Evolutionary conservation across 1,140 invertebrate species (phyloP).

Genomic region (Odontomachus brunneus): DNA sequence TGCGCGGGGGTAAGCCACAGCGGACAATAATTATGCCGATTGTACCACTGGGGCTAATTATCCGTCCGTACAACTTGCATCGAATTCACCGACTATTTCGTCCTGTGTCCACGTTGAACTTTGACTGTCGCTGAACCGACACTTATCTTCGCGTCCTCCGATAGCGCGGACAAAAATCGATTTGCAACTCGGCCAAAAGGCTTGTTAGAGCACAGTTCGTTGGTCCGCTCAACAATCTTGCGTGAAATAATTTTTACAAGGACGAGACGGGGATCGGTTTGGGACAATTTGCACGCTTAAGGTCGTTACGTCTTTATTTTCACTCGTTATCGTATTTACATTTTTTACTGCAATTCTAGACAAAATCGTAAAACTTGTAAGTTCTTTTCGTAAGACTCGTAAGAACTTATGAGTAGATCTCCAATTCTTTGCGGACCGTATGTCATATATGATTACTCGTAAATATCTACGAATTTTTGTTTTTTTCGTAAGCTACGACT

Average conservation of each 20-base stretch:
- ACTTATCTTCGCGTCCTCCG: constrained; percentile 67
- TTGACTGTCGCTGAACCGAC: constrained; percentile 65
- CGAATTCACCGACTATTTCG: constrained; percentile 62
- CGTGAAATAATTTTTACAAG: constrained; percentile 10
- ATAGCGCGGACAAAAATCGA: constrained; percentile 61
- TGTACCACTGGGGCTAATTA: constrained; percentile 74
- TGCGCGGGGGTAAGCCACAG: constrained; percentile 50
- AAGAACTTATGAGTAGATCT: too few species aligned
- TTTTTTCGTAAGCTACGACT: too few species aligned
- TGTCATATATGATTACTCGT: too few species aligned
- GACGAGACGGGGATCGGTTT: not conserved
- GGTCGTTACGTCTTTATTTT: not conserved
- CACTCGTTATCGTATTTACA: too few species aligned
- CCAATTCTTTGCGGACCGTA: too few species aligned
- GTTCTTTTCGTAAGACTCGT: too few species aligned
- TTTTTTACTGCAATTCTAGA: too few species aligned
- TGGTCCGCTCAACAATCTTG: constrained; percentile 10
- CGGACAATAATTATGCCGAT: constrained; percentile 78
- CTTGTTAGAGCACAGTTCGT: not conserved
- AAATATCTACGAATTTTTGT: too few species aligned
- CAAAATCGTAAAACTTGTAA: too few species aligned
- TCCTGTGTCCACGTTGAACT: constrained; percentile 62
- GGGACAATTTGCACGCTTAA: not conserved
- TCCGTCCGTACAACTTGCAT: constrained; percentile 66
- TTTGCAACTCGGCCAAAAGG: constrained; percentile 37